Conservation (phyloP, 2,113 vertebrate species). For the Antechinus flavipes region DNA sequence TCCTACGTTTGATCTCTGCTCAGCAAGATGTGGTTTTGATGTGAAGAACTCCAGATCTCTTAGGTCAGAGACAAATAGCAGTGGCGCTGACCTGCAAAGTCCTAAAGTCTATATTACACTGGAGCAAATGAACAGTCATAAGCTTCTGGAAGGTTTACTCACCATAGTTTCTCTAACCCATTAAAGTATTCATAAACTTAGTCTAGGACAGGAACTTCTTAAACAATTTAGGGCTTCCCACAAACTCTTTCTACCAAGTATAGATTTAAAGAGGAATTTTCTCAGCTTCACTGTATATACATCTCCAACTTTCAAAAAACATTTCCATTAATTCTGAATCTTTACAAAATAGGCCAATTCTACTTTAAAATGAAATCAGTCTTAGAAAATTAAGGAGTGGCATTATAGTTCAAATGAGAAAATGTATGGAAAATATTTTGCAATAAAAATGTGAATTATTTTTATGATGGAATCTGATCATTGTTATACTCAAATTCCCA, state of each 20-base stretch:
- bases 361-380: conserved; percentile 21
- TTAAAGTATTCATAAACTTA: conserved; percentile 30
- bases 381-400: background rate
- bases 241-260: background rate
- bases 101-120: conserved; percentile 92
- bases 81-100: conserved; percentile 96
- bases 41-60: conserved; percentile 98
- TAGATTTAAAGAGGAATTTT: conserved; percentile 31
- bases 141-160: conserved; percentile 86
- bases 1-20: conserved; percentile 96
- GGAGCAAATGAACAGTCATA: conserved; percentile 87
- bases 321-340: background rate
- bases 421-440: background rate
- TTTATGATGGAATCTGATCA: background rate
- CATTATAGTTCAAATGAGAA: background rate
- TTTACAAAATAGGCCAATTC: conserved; percentile 13
- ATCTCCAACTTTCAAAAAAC: background rate
- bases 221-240: conserved; percentile 9
- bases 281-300: background rate
- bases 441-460: background rate
- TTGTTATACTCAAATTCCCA: background rate
- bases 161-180: background rate
- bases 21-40: conserved; percentile 97
- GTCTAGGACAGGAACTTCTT: conserved; percentile 28
- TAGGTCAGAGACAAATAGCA: conserved; percentile 94